Evolutionary conservation across 1,140 invertebrate species (phyloP), one percentile per base, ranked within the genome.

Genomic region (Gryon sp.): DNA sequence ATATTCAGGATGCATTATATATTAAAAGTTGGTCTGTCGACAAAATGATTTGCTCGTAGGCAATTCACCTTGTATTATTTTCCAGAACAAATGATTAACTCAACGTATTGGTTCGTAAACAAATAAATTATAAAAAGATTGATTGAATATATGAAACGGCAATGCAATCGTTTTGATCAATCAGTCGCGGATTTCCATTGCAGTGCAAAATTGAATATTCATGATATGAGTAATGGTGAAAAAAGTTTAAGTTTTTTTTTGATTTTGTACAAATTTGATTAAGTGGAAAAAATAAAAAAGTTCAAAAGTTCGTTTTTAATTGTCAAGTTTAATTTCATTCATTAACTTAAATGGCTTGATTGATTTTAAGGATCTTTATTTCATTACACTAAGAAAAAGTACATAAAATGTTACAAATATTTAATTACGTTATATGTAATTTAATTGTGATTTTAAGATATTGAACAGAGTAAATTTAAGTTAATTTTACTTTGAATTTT

Each of bases 61-160:
- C 43, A 24, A 48, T 60, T 60, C 46, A 60, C 66, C 66, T 70
- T 70, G 66, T 52, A 52, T 70, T 70, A 70, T 70, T 70, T 70
- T 60, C 12, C 45, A 52, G 55, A 43, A 60, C 14, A 50, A 69
- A 59, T 52, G 34, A 60, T 53, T 70, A 60, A 60, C 26, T 19
- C 12, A 11, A n/a, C 8, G 19, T 9, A 52, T 28, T 43, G 4
- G 1, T 14, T 26, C 5, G 66, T 70, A 70, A 70, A 60, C 53
- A 70, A 43, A 70, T 70, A 60, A 70, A 70, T 70, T 70, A 60
- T 32, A 41, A 60, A 60, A 36, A 26, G 46, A 60, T 53, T 41
- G 34, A 52, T 53, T 36, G 18, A 53, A 32, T 12, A 24, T 57
- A 59, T 53, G 53, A 28, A 36, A 18, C 14, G 14, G 41, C 62